Percentiles rank a stretch among this genome's conserved stretches.
phyloP scores from a whole-genome alignment of 2,113 vertebrate genomes.

The Steatornis caripensis region DNA sequence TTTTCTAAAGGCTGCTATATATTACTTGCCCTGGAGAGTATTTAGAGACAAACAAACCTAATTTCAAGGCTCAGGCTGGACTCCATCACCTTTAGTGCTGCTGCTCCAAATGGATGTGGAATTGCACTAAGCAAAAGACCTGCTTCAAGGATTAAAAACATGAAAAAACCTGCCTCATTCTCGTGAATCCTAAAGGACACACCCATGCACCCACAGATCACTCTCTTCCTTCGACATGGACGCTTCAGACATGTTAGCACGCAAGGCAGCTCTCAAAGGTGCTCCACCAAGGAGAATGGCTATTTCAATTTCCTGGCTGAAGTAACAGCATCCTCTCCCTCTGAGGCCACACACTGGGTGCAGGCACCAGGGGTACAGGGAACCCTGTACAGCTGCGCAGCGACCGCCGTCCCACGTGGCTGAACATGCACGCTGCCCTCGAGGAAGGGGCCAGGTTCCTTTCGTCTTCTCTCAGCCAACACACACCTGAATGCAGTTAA shows the following conservation, averaged over 20 bases:
- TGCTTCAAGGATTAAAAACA: background rate
- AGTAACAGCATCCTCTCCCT: background rate
- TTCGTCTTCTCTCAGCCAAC: background rate
- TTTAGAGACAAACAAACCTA: background rate
- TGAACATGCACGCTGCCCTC: background rate
- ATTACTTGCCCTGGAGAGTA: background rate
- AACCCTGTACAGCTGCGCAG: background rate
- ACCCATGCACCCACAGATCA: background rate
- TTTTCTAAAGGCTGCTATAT: background rate
- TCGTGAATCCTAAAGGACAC: background rate
- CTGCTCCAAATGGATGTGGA: background rate
- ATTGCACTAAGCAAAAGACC: background rate
- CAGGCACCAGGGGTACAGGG: background rate
- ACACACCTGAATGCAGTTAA: slow-evolving; percentile 44
- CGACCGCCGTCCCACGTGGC: fast-evolving
- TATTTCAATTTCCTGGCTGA: background rate
- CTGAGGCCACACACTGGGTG: background rate
- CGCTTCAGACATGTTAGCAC: background rate
- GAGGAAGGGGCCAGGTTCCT: background rate
- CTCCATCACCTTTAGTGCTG: background rate
- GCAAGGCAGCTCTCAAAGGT: background rate
- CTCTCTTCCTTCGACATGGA: background rate
- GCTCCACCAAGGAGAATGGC: background rate
- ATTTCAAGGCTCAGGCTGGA: background rate
- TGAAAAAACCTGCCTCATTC: background rate